Percentiles rank a stretch among this genome's conserved stretches.
Evolutionary conservation across 2,113 vertebrate genomes (phyloP).

Genomic region (Otocyon megalotis): DNA sequence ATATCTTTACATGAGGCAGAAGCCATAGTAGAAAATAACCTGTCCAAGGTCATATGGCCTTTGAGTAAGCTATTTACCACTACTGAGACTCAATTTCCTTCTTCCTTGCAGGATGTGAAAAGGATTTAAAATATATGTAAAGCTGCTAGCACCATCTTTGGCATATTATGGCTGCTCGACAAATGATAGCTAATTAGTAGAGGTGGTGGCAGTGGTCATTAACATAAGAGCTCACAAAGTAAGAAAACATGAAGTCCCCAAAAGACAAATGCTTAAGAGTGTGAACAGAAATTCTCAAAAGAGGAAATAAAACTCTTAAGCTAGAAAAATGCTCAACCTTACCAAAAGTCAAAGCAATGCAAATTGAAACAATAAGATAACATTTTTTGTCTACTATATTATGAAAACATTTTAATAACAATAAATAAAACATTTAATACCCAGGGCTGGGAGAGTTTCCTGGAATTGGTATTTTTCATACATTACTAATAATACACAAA

Average conservation of each 20-base stretch:
- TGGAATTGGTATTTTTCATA: background rate
- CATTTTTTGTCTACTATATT: background rate
- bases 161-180: background rate
- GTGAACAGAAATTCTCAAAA: conserved; percentile 19
- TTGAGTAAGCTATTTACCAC: background rate
- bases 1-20: background rate
- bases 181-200: background rate
- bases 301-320: conserved; percentile 38
- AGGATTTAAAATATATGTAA: background rate
- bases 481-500: background rate
- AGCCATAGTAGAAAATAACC: background rate
- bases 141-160: background rate
- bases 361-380: background rate
- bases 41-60: background rate
- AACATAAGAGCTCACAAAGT: background rate
- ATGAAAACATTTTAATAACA: background rate
- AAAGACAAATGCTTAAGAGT: background rate
- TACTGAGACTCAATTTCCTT: background rate
- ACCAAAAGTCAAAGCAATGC: conserved; percentile 42
- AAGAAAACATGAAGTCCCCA: background rate
- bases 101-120: background rate
- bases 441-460: background rate
- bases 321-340: conserved; percentile 10
- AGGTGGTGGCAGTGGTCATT: background rate
- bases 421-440: background rate